Evolutionary conservation across 92 coral and sea anemone genomes (phyloP), one percentile per base, ranked within the genome.

Genomic region (Epizoanthus scotinus): DNA sequence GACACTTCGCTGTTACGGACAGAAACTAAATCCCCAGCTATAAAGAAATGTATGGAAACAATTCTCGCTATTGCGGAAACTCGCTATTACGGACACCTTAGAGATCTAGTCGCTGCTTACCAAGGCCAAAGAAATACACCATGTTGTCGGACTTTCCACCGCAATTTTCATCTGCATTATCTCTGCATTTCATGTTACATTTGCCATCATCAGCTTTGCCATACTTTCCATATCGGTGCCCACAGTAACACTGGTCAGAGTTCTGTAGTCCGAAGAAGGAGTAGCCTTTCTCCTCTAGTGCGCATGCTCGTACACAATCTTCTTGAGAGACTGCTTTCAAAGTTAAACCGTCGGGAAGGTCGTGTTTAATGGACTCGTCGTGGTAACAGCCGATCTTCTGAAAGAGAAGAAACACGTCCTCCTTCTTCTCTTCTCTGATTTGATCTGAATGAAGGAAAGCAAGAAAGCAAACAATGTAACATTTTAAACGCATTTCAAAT

Each of bases 351-450:
- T 80, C 83, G 29, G 93, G 94, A 28, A 95, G 80, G 80, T 95
- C 99, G 77, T 87, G 99, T 63, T 84, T 84, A 18, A 66, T 54
- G 2, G 28, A 25, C 18, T 93, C 86, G 89, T 95, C 99, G 6
- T 89, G 83, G 83, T 80, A 95, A 83, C 99, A 95, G 38, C 99
- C 99, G 87, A 95, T 93, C 81, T 93, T 95, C 84, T 95, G 99
- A 85, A 93, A 95, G 85, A 95, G 91, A 17, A 95, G 86, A 12
- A 93, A 90, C 18, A 95, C 96, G 62, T 93, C 99, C 85, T 95
- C 92, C 34, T 87, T 95, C 93, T 89, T 95, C 61, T 91, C 98
- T 65, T 95, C 94, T 54, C 94, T 72, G 40, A 91, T 62, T 73
- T 89, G 88, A 57, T 88, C 99, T 90, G 81, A 54, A 24, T 50